A percentile compares a stretch with the other conserved stretches of the same genome.
phyloP scores from a whole-genome alignment of 2,113 vertebrate species.

The Hipposideros armiger region DNA sequence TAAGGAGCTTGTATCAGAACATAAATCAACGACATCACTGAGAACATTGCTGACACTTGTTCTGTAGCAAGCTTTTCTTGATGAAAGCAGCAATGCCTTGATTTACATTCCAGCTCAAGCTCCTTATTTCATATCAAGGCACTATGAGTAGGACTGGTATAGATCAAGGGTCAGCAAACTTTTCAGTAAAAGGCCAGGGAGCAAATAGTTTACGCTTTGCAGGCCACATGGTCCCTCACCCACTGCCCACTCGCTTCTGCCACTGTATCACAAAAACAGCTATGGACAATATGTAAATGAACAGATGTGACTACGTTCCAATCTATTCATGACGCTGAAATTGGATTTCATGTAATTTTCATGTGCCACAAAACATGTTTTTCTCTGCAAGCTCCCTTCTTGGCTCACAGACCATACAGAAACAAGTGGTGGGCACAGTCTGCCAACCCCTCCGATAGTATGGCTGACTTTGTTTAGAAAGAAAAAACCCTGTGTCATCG shows the following conservation, averaged over 20 bases:
- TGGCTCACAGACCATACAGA: background rate
- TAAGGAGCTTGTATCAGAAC: background rate
- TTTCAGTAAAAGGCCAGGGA: background rate
- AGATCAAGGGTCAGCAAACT: constrained; percentile 9
- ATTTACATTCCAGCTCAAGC: constrained; percentile 4
- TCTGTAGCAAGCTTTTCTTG: background rate
- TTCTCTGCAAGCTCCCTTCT: constrained; percentile 5
- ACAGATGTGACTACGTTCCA: background rate
- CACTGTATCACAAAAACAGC: background rate
- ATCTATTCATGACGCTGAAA: constrained; percentile 1
- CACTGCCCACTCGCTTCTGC: background rate
- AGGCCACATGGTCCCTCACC: background rate
- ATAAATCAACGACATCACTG: background rate
- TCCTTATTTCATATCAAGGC: background rate
- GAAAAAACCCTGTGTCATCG: background rate
- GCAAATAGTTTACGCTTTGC: background rate
- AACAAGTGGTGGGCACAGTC: background rate
- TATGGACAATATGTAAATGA: background rate
- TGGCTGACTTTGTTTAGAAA: background rate
- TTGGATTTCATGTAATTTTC: background rate
- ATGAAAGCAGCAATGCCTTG: constrained; percentile 12
- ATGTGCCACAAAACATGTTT: constrained; percentile 22
- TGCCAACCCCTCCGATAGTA: background rate
- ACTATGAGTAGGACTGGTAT: background rate
- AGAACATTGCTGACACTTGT: constrained; percentile 11